Evolutionary conservation across 1,140 invertebrate species (phyloP).

Genomic region (Drosophila sp.): DNA sequence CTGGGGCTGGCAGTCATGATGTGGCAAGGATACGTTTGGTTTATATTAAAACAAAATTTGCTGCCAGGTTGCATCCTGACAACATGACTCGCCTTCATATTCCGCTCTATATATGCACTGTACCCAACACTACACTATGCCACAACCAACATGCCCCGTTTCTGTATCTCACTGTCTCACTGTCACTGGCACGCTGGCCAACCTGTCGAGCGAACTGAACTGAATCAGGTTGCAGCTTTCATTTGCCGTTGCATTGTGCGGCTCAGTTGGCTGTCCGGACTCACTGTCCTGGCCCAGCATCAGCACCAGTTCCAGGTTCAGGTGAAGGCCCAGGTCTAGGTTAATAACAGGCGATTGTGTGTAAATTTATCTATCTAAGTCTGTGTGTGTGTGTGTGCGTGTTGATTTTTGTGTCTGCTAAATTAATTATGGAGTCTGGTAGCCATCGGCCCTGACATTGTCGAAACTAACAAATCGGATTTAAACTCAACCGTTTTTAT

Average conservation of each 20-base stretch:
- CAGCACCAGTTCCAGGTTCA: constrained; percentile 29
- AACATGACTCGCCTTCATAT: constrained; percentile 32
- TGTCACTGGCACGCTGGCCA: constrained; percentile 33
- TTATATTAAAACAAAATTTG: constrained; percentile 33
- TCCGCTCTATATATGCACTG: constrained; percentile 13
- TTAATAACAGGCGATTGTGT: constrained; percentile 41
- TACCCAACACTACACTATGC: neutral
- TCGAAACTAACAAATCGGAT: constrained; percentile 22
- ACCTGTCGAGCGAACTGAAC: constrained; percentile 17
- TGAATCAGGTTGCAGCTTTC: constrained; percentile 44
- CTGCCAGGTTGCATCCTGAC: constrained; percentile 16
- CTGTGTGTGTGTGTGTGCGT: neutral
- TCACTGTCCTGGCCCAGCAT: constrained; percentile 12
- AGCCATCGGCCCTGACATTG: constrained; percentile 26
- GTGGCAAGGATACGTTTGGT: neutral
- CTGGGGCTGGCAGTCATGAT: neutral
- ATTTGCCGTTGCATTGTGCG: constrained; percentile 50
- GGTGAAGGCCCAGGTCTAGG: constrained; percentile 21
- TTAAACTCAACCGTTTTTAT: constrained; percentile 20
- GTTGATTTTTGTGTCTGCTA: constrained; percentile 10
- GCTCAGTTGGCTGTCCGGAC: constrained; percentile 35
- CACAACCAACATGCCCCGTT: constrained; percentile 7
- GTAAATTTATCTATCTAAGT: constrained; percentile 10
- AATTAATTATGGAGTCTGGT: constrained; percentile 45
- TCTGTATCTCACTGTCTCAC: constrained; percentile 45